phyloP scores from a whole-genome alignment of 2,888 invertebrate species.

The Volucella zonaria region DNA sequence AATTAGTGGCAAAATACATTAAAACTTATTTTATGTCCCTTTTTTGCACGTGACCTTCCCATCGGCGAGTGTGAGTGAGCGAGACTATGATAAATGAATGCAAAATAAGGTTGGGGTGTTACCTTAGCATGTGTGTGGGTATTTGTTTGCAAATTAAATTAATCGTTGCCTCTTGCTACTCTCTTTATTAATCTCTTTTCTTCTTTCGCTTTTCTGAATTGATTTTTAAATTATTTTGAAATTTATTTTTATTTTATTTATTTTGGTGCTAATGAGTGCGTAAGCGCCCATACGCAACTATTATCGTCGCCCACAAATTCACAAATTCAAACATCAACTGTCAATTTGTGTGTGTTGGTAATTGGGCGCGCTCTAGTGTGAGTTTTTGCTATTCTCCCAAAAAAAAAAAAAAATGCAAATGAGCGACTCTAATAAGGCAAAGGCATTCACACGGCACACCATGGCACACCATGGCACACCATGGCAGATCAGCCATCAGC shows the following conservation, averaged over 20 bases:
- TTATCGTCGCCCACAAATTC: slow-evolving; percentile 42
- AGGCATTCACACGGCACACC: no score
- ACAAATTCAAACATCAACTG: slow-evolving; percentile 32
- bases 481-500: no score
- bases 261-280: slow-evolving; percentile 40
- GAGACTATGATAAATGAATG: slow-evolving; percentile 38
- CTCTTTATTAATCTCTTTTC: background rate
- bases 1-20: slow-evolving; percentile 65
- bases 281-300: background rate
- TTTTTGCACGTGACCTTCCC: slow-evolving; percentile 15
- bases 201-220: background rate
- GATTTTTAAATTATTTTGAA: slow-evolving; percentile 1
- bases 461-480: no score
- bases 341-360: slow-evolving; percentile 17
- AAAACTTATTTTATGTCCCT: slow-evolving; percentile 57
- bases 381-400: background rate
- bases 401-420: background rate
- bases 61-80: slow-evolving; percentile 25
- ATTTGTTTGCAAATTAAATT: slow-evolving; percentile 67
- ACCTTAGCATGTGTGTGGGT: slow-evolving; percentile 57
- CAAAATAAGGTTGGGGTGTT: slow-evolving; percentile 62
- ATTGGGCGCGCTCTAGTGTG: background rate
- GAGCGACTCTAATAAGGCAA: background rate
- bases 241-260: background rate
- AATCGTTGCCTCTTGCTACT: background rate